phyloP scores from a whole-genome alignment of 2,888 invertebrate genomes.

The Trissolcus brochymenae region DNA sequence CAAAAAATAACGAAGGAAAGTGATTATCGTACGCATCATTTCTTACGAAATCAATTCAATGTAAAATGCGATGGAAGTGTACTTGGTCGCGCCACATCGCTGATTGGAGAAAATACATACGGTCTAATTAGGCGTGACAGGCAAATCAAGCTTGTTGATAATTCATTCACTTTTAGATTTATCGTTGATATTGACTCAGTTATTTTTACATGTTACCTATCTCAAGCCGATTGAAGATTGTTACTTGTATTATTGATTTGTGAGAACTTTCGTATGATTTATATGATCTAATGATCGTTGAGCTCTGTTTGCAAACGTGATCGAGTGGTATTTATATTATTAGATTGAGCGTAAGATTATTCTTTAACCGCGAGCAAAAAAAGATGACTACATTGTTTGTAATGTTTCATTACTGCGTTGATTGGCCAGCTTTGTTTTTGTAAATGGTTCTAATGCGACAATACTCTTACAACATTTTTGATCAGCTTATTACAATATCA shows the following conservation, averaged over 20 bases:
- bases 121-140: constrained; percentile 51
- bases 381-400: constrained; percentile 23
- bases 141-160: constrained; percentile 45
- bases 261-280: constrained; percentile 47
- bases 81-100: constrained; percentile 9
- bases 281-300: constrained; percentile 28
- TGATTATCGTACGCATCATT: constrained; percentile 30
- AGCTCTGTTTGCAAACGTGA: constrained; percentile 42
- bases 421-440: constrained; percentile 17
- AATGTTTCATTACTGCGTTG: constrained; percentile 25
- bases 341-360: constrained; percentile 31
- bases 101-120: constrained; percentile 41
- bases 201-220: constrained; percentile 31
- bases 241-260: constrained; percentile 43
- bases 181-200: constrained; percentile 43
- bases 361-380: constrained; percentile 18
- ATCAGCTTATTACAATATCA: no score
- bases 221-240: constrained; percentile 25
- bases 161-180: constrained; percentile 48
- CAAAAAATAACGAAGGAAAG: constrained; percentile 17
- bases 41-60: constrained; percentile 29
- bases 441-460: background rate
- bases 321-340: constrained; percentile 34
- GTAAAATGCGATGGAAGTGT: constrained; percentile 25
- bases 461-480: no score